Evolutionary conservation across 2,888 invertebrate genomes (phyloP).

Genomic region (Drosophila maculinotata): DNA sequence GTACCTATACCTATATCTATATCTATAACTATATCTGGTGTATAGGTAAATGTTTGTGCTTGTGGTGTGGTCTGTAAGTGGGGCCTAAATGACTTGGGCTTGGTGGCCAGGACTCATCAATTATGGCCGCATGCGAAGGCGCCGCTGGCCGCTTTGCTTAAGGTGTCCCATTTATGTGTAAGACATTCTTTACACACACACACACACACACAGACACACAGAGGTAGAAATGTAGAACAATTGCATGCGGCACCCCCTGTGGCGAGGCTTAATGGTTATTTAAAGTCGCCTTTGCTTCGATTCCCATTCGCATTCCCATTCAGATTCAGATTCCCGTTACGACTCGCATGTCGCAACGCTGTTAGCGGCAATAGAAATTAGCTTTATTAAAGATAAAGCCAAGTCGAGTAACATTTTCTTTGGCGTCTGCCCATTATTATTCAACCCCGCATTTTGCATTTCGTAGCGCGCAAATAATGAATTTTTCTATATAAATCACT

Average conservation of each 20-base stretch:
- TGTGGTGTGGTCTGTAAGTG: conserved; percentile 25
- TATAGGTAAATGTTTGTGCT: conserved; percentile 1
- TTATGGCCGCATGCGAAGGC: conserved; percentile 68
- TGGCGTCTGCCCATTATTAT: background rate
- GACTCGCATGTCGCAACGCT: conserved; percentile 73
- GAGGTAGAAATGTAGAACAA: conserved; percentile 36
- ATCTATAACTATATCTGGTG: background rate
- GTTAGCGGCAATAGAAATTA: conserved; percentile 77
- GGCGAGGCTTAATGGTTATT: conserved; percentile 58
- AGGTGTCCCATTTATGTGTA: conserved; percentile 54
- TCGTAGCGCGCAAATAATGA: conserved; percentile 72
- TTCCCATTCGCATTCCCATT: conserved; percentile 20
- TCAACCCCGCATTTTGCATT: conserved; percentile 61
- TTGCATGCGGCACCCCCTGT: conserved; percentile 55
- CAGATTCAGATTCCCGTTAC: conserved; percentile 29
- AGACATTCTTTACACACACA: conserved; percentile 31
- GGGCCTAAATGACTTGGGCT: conserved; percentile 66
- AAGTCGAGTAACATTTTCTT: conserved; percentile 54
- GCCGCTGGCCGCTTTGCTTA: conserved; percentile 42
- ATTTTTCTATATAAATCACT: conserved; percentile 79
- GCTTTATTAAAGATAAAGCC: conserved; percentile 77
- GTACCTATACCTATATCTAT: background rate
- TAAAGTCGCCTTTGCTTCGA: conserved; percentile 47
- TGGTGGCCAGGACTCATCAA: conserved; percentile 74
- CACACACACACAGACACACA: background rate